These are phyloP conservation scores for Aurelia sp. DNA, from an alignment of 30 jellyfish, hydroid and myxozoan species.

Conservation along the genomic window DNA sequence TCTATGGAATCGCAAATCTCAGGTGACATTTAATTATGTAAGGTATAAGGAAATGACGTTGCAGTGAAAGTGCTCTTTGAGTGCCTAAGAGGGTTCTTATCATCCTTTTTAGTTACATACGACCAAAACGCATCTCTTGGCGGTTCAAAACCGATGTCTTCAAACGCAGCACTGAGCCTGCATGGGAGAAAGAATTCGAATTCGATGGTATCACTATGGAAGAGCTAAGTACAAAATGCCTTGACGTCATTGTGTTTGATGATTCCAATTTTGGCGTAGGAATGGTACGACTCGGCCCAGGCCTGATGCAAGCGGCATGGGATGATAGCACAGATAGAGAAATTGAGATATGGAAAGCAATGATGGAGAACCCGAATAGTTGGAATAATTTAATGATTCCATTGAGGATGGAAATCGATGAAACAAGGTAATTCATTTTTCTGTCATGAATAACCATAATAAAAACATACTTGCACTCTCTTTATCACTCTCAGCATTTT, in stretches of 20 bases:
- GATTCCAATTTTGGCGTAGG: slow-evolving; percentile 76
- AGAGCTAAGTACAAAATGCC: slow-evolving; percentile 60
- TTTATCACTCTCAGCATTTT: too few relatives aligned
- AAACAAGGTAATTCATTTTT: slow-evolving; percentile 15
- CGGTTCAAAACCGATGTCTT: slow-evolving; percentile 70
- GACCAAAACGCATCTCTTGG: slow-evolving; percentile 69
- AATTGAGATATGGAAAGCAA: slow-evolving; percentile 82
- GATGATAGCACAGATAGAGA: slow-evolving; percentile 95
- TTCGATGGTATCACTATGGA: slow-evolving; percentile 69
- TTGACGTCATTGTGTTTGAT: slow-evolving; percentile 68
- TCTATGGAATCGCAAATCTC: too few relatives aligned
- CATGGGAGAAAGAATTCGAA: slow-evolving; percentile 72
- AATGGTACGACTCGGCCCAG: slow-evolving; percentile 83
- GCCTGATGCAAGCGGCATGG: slow-evolving; percentile 76
- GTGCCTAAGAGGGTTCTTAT: too few relatives aligned
- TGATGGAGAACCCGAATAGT: slow-evolving; percentile 77
- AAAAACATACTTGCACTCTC: too few relatives aligned
- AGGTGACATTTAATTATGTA: too few relatives aligned
- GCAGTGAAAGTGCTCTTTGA: too few relatives aligned
- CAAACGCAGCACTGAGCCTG: slow-evolving; percentile 85
- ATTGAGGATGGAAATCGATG: slow-evolving; percentile 37
- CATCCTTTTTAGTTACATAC: slow-evolving; percentile 46
- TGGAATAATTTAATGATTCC: slow-evolving; percentile 82
- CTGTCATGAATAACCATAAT: too few relatives aligned
- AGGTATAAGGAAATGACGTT: too few relatives aligned